Percentiles rank a stretch among this genome's conserved stretches.
Conservation (phyloP, 2,888 invertebrate species). For the Melieria picta region DNA sequence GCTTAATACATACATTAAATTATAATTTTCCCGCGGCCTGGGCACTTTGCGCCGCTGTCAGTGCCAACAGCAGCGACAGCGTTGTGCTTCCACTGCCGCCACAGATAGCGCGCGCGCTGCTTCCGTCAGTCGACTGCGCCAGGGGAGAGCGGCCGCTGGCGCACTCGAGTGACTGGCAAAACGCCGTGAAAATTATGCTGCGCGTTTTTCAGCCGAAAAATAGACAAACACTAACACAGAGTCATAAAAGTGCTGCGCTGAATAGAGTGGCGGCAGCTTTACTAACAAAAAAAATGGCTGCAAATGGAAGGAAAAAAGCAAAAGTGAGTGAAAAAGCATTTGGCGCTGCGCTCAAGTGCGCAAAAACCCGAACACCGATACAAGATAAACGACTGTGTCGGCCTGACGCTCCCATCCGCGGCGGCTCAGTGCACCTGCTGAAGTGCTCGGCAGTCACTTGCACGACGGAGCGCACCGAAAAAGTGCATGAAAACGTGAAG, state of each 20-base stretch:
- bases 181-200: constrained; percentile 17
- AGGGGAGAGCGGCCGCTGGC: too few relatives aligned
- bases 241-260: too few relatives aligned
- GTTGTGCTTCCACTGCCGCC: not conserved
- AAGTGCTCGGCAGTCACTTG: not conserved
- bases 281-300: not conserved
- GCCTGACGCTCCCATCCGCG: too few relatives aligned
- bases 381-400: constrained; percentile 15
- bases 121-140: too few relatives aligned
- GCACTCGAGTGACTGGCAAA: too few relatives aligned
- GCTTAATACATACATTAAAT: constrained; percentile 21
- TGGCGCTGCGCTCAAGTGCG: not conserved
- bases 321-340: constrained; percentile 3
- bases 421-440: too few relatives aligned
- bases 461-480: not conserved
- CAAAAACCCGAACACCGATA: constrained; percentile 5
- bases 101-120: not conserved
- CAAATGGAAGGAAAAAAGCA: not conserved
- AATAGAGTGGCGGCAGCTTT: too few relatives aligned
- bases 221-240: too few relatives aligned
- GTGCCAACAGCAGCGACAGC: not conserved
- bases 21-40: constrained; percentile 20
- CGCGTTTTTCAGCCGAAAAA: constrained; percentile 14
- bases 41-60: not conserved
- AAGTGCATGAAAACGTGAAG: constrained; percentile 13